These are phyloP conservation scores for Anseranas semipalmata DNA, from an alignment of 2,113 vertebrate genomes.

Conservation along the genomic window DNA sequence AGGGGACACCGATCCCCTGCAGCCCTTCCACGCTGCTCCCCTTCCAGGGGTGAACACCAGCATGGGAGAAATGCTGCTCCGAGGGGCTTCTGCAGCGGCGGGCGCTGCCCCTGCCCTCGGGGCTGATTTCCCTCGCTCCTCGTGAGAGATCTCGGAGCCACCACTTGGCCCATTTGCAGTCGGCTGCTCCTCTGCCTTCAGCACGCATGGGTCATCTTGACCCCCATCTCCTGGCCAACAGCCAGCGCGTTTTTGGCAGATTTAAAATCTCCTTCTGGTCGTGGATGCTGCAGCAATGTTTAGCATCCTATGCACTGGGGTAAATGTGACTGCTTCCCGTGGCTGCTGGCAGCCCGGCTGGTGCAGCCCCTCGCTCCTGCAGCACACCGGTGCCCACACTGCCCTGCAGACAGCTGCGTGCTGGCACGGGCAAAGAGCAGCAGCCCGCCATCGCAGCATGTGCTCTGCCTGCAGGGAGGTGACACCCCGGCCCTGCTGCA, in stretches of 20 bases:
- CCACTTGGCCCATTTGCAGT: not conserved
- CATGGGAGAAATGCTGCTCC: too few relatives aligned
- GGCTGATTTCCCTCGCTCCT: not conserved
- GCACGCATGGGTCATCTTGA: conserved; percentile 54
- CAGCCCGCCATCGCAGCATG: fast-evolving
- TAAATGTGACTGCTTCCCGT: not conserved
- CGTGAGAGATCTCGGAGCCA: not conserved
- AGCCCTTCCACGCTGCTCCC: too few relatives aligned
- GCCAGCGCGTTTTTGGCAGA: conserved; percentile 47
- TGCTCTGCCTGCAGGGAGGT: not conserved
- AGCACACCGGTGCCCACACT: fast-evolving
- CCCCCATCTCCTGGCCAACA: conserved; percentile 42
- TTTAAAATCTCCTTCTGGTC: conserved; percentile 22
- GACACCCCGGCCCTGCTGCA: not conserved
- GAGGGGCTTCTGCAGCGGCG: not conserved
- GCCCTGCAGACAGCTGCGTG: not conserved
- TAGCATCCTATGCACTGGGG: conserved; percentile 33
- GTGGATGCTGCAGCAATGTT: not conserved
- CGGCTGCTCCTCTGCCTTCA: conserved; percentile 31
- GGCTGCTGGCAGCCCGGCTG: fast-evolving
- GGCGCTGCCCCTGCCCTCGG: not conserved
- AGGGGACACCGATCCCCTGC: too few relatives aligned
- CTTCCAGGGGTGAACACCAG: too few relatives aligned
- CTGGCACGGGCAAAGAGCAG: not conserved
- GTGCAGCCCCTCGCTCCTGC: not conserved